Base-by-base conservation (phyloP, 2,797 vertebrate genomes). In the Anabacerthia variegaticeps region DNA sequence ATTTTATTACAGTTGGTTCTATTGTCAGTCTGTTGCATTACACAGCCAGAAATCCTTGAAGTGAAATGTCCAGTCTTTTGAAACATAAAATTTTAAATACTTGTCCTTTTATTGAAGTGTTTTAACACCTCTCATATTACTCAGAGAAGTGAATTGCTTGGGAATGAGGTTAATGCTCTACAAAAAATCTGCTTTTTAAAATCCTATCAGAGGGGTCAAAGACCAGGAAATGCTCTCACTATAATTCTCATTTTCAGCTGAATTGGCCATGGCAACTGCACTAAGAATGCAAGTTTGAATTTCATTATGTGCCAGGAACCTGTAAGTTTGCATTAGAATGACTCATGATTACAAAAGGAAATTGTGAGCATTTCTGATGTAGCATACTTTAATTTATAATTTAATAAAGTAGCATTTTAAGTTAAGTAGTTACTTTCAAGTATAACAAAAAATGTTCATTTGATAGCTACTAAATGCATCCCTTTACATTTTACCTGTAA, bases 301-400 rank as follows among this genome's bases (percentile, higher is more conserved):
- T 97, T 97, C 97, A 97, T 96, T 96, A 91, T 91, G 94, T 97
- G 97, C 96, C 75, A 85, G 94, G 97, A 98, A 97, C 78, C 97
- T 97, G 96, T 97, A 97, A 97, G 97, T 98, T 97, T 96, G 96
- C 97, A 97, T 97, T 95, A 92, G 93, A 97, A 97, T 97, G 97
- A 97, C 92, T 97, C 68, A 39, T 14, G 21, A 93, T 92, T 97
- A 95, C 92, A 97, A 92, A 95, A 96, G 68, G 90, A 96, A 97
- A 97, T 95, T 85, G 78, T 10, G 52, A 94, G 72, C 58, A 77
- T 95, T 97, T 97, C 96, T 97, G 66, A 88, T 94, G 91, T 88
- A 95, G 92, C 79, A 93, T 95, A 93, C 89, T 95, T 97, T 97
- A 96, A 97, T 98, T 98, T 96, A 91, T 96, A 96, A 93, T 96